Conservation (phyloP, 2,888 invertebrate genomes). For the Acronicta leporina region DNA sequence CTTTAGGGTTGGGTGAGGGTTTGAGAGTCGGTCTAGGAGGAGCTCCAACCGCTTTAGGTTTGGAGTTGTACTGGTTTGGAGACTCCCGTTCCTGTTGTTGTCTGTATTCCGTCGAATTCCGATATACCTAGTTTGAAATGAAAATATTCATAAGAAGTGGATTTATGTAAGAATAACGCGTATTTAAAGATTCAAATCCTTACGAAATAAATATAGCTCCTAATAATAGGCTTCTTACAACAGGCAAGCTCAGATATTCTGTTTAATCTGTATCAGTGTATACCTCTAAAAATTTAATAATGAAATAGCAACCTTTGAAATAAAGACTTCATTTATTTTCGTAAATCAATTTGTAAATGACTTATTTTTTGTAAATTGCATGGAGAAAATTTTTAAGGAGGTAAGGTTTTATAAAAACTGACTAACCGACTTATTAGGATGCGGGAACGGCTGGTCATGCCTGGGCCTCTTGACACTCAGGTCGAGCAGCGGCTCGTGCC, state of each 20-base stretch:
- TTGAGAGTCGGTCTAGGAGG: slow-evolving; percentile 69
- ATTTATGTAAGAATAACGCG: no score
- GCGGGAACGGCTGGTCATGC: slow-evolving; percentile 64
- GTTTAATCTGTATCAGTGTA: no score
- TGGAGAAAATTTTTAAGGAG: no score
- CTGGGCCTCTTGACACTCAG: slow-evolving; percentile 67
- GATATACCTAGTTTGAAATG: slow-evolving; percentile 63
- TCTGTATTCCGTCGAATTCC: slow-evolving; percentile 77
- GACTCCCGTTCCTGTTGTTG: slow-evolving; percentile 73
- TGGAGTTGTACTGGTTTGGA: slow-evolving; percentile 83
- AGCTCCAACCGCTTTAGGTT: slow-evolving; percentile 75
- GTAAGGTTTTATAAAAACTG: background rate
- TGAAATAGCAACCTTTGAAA: no score
- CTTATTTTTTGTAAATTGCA: no score
- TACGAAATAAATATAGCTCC: no score
- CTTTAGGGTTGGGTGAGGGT: slow-evolving; percentile 81
- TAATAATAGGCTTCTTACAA: no score
- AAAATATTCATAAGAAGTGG: background rate
- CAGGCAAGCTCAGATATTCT: no score
- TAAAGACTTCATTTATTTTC: no score
- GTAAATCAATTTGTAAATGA: no score
- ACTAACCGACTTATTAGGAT: slow-evolving; percentile 73
- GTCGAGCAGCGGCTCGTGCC: slow-evolving; percentile 65
- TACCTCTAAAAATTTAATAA: no score
- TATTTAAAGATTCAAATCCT: no score